Conservation (phyloP, 2,113 vertebrate species). For the Channa maculata region DNA sequence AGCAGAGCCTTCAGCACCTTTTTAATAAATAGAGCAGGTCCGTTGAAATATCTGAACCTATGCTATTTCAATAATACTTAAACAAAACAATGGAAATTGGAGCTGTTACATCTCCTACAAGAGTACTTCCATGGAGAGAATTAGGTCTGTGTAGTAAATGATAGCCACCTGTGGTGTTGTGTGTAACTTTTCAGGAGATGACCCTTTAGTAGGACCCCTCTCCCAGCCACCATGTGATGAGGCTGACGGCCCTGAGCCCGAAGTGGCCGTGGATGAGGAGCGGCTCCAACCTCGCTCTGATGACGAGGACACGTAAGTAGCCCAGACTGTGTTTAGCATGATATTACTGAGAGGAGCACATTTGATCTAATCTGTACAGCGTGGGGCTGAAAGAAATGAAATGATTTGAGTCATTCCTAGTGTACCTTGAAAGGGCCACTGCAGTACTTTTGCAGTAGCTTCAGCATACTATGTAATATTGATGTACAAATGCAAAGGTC, state of each 20-base stretch:
- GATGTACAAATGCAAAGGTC: too few species aligned
- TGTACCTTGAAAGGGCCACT: too few species aligned
- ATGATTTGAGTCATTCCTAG: too few species aligned
- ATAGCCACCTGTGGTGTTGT: not conserved
- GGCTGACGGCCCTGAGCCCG: slow-evolving; percentile 83
- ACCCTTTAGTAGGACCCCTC: slow-evolving; percentile 84
- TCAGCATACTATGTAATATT: too few species aligned
- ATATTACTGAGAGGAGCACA: too few species aligned
- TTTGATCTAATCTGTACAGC: too few species aligned
- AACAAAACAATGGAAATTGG: not conserved
- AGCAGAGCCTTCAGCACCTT: slow-evolving; percentile 90
- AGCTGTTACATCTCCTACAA: not conserved
- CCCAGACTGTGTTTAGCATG: too few species aligned
- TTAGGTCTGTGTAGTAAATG: not conserved
- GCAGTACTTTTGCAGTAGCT: too few species aligned
- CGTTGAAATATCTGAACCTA: slow-evolving; percentile 5
- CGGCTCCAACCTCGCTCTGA: slow-evolving; percentile 88
- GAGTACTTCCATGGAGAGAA: not conserved
- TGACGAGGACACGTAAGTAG: slow-evolving; percentile 93
- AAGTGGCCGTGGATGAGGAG: slow-evolving; percentile 77
- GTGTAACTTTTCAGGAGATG: slow-evolving; percentile 64
- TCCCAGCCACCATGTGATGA: slow-evolving; percentile 76
- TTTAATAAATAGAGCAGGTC: slow-evolving; percentile 87
- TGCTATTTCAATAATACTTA: not conserved
- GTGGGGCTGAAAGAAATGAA: too few species aligned